phyloP scores from a whole-genome alignment of 1,140 invertebrate genomes.

The Dryas iulia region DNA sequence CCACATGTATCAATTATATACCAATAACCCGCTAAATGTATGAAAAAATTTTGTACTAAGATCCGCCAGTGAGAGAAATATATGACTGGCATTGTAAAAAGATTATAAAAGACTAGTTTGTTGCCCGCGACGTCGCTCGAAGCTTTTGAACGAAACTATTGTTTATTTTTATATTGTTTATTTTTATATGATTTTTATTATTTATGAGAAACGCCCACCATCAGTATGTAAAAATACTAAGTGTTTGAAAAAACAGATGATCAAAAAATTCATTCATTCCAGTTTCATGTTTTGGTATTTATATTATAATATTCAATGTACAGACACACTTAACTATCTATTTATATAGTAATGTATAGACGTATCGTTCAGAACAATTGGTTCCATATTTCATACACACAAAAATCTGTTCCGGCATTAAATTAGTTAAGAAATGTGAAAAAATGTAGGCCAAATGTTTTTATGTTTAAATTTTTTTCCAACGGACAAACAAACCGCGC shows the following conservation, averaged over 20 bases:
- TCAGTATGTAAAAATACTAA: not conserved
- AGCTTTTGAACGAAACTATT: not conserved
- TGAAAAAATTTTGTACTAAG: conserved; percentile 20
- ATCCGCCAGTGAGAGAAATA: conserved; percentile 8
- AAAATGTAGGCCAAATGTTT: conserved; percentile 17
- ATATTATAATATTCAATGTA: not conserved
- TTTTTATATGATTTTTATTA: too few relatives aligned
- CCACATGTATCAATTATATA: not conserved
- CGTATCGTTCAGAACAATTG: not conserved
- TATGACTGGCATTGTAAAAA: conserved; percentile 13
- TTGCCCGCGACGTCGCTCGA: conserved; percentile 1
- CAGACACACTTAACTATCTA: not conserved
- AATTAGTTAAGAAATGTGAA: not conserved
- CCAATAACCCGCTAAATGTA: not conserved
- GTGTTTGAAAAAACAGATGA: not conserved
- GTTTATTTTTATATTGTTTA: not conserved
- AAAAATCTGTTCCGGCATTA: not conserved
- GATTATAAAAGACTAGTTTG: conserved; percentile 17
- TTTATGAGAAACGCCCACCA: not conserved
- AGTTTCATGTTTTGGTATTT: not conserved
- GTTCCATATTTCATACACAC: conserved; percentile 11
- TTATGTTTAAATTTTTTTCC: too few relatives aligned
- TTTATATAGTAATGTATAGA: not conserved
- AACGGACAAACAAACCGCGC: not conserved
- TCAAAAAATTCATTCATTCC: not conserved